These are phyloP conservation scores for Lymantria dispar DNA, from an alignment of 2,888 invertebrate genomes.

Conservation along the genomic window DNA sequence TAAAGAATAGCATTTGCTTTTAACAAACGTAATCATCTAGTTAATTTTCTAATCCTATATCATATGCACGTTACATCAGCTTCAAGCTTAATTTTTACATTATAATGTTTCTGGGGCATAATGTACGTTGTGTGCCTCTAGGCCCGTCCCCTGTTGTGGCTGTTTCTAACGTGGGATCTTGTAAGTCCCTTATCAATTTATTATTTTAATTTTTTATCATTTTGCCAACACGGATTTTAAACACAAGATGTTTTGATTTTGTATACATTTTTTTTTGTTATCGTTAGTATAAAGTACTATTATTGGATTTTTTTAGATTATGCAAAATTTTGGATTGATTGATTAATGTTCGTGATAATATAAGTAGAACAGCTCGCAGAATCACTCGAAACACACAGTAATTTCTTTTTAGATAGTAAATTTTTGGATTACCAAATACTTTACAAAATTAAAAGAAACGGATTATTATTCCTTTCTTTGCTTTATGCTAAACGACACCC, in stretches of 20 bases:
- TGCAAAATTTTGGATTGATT: too few relatives aligned
- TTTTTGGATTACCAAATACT: too few relatives aligned
- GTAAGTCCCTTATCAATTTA: constrained; percentile 70
- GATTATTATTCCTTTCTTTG: too few relatives aligned
- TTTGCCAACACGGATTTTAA: constrained; percentile 6
- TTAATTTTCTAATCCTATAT: neutral
- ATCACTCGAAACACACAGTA: too few relatives aligned
- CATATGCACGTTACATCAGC: constrained; percentile 1
- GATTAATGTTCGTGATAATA: too few relatives aligned
- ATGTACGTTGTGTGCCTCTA: constrained; percentile 71
- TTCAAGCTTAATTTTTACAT: constrained; percentile 26
- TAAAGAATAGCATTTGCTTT: neutral
- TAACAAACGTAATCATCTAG: neutral
- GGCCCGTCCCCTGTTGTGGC: constrained; percentile 79
- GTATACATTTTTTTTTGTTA: neutral
- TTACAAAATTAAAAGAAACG: too few relatives aligned
- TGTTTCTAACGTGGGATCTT: constrained; percentile 80
- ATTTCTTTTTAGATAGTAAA: too few relatives aligned
- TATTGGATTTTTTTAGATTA: neutral
- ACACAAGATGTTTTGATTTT: neutral
- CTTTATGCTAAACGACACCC: too few relatives aligned
- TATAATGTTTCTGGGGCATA: constrained; percentile 46
- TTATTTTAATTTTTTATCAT: constrained; percentile 34
- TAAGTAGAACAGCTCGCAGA: too few relatives aligned
- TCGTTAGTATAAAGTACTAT: neutral